Base-by-base conservation (phyloP, 2,888 invertebrate genomes). In the Tupiocoris notatus region DNA sequence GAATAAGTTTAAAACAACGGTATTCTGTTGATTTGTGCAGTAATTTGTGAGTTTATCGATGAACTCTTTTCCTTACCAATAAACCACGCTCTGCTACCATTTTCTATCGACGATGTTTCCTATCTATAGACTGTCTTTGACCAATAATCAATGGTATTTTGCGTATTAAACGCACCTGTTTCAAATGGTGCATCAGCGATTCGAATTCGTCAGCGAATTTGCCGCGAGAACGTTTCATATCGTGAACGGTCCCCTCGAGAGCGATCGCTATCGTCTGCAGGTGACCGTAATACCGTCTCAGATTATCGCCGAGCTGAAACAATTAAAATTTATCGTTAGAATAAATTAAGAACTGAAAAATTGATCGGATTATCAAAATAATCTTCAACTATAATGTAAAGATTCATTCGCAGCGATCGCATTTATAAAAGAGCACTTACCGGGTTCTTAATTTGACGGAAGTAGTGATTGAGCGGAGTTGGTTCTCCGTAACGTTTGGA, bases 261-360 rank as follows among this genome's bases (percentile, higher is more conserved):
- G 56, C 62, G 18, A 73, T 73, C 16, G 73, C 73, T 24, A 73
- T 61, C 21, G 56, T 57, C 18, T 73, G 73, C 6, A 73, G 63
- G 21, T 73, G 62, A 1, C 39, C 56, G 73, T 73, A 73, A 20
- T 73, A 57, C 22, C 21, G 23, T 16, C 61, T 6, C 39, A 73
- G 63, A 16, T 63, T 73, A 18, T 63, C 54, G 2, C 25, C 63
- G 9, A 73, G 62, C 73, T 73, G 63, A 7, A 59, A 58, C n/a
- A n/a, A n/a, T n/a, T n/a, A 39, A 39, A 39, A 39, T 7, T 39
- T 39, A 39, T 39, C 12, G 12, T 39, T 12, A 39, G 12, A 39
- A 39, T 39, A 7, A 39, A 7, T 39, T 39, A 3, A 7, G 6
- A 39, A 39, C 3, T 7, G 12, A 39, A 39, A 39, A 39, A 39